Percentiles rank a stretch among this genome's conserved stretches.
Conservation (phyloP, 1,140 invertebrate genomes). For the Babylonia areolata region DNA sequence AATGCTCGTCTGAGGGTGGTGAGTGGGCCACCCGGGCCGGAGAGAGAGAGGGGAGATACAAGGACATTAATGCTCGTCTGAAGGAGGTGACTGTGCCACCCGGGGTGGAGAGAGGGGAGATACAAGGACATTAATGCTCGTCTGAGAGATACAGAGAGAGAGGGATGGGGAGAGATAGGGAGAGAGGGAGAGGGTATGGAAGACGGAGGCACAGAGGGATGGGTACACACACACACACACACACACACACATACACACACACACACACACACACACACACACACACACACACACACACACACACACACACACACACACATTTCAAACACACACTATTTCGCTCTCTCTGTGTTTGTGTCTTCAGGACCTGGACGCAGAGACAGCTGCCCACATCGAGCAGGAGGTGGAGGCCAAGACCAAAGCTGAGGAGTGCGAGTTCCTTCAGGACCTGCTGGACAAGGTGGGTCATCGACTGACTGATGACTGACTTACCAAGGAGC, state of each 20-base stretch:
- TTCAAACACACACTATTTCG: too few species aligned
- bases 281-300: background rate
- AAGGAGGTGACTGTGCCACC: too few species aligned
- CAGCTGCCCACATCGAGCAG: slow-evolving; percentile 59
- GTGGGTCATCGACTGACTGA: too few species aligned
- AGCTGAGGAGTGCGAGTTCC: slow-evolving; percentile 49
- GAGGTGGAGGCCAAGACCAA: slow-evolving; percentile 54
- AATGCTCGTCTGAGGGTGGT: background rate
- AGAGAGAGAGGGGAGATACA: too few species aligned
- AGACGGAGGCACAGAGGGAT: background rate
- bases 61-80: too few species aligned
- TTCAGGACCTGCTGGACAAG: too few species aligned
- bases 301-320: background rate
- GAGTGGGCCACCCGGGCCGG: background rate
- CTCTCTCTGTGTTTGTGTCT: background rate
- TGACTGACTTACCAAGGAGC: too few species aligned
- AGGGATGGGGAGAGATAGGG: background rate
- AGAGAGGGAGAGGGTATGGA: background rate
- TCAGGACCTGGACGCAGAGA: slow-evolving; percentile 67
- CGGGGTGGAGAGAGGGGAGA: too few species aligned
- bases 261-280: background rate
- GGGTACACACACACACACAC: background rate
- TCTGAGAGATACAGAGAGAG: slow-evolving; percentile 25
- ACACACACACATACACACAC: background rate
- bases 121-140: slow-evolving; percentile 52